Percentiles rank a stretch among this genome's conserved stretches.
Conservation (phyloP, 2,113 vertebrate species). For the Pollachius pollachius region DNA sequence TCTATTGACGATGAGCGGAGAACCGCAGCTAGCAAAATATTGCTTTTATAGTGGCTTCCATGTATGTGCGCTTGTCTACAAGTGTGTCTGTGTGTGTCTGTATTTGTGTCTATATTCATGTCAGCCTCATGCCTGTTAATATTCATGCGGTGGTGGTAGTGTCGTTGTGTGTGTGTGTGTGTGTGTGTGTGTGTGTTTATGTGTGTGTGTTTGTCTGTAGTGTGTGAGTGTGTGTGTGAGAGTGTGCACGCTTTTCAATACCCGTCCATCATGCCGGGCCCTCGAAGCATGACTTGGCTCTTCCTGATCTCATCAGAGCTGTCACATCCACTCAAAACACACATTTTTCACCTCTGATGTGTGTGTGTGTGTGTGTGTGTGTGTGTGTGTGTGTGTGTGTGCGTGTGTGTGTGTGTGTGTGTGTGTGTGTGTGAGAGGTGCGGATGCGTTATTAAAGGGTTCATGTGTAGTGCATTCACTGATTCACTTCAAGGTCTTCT, state of each 20-base stretch:
- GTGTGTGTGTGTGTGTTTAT: conserved; percentile 3
- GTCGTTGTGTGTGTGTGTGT: conserved; percentile 6
- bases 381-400: conserved; percentile 15
- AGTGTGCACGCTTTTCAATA: conserved; percentile 44
- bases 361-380: conserved; percentile 10
- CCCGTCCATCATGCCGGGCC: conserved; percentile 51
- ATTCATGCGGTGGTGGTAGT: conserved; percentile 49
- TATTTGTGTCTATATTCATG: conserved; percentile 47
- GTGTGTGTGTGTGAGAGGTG: conserved; percentile 10
- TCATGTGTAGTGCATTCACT: conserved; percentile 30
- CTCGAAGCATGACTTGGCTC: conserved; percentile 70
- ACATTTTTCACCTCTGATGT: conserved; percentile 54
- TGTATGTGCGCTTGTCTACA: conserved; percentile 22
- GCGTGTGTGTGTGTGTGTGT: conserved; percentile 18
- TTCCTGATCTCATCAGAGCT: conserved; percentile 68
- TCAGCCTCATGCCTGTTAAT: conserved; percentile 61
- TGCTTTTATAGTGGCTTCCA: conserved; percentile 33
- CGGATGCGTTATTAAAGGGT: conserved; percentile 45
- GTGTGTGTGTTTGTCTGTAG: background rate
- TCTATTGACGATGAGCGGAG: conserved; percentile 32
- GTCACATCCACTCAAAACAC: conserved; percentile 62
- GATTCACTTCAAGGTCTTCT: conserved; percentile 28
- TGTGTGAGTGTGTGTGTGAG: conserved; percentile 3
- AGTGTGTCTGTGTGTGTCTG: conserved; percentile 12
- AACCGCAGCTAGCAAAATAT: conserved; percentile 53